A percentile compares a stretch with the other conserved stretches of the same genome.
Evolutionary conservation across 2,797 vertebrate genomes (phyloP).

Genomic region (Halcyon smyrnensis): DNA sequence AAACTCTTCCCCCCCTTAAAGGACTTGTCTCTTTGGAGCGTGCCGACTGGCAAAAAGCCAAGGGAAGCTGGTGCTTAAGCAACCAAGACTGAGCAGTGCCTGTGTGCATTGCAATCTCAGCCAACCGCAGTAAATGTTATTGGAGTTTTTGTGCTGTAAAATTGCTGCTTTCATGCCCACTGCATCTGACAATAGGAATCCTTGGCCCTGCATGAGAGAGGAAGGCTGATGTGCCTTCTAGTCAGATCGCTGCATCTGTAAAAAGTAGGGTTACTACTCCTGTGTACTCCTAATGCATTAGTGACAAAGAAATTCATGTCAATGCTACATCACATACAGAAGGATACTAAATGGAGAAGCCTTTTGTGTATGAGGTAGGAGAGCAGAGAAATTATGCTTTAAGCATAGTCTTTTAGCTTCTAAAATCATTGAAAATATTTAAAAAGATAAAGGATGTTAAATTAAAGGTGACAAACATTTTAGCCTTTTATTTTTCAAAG

Average conservation of each 20-base stretch:
- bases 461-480: not conserved
- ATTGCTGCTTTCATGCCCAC: conserved; percentile 88
- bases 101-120: conserved; percentile 79
- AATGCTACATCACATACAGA: conserved; percentile 28
- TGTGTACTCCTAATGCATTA: conserved; percentile 64
- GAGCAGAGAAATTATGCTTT: conserved; percentile 26
- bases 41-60: conserved; percentile 79
- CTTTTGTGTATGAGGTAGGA: not conserved
- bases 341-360: conserved; percentile 32
- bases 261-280: conserved; percentile 59
- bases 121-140: conserved; percentile 83
- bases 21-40: conserved; percentile 79
- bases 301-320: conserved; percentile 73
- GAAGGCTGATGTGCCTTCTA: conserved; percentile 70
- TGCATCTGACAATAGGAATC: conserved; percentile 86
- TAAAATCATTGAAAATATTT: not conserved
- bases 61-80: conserved; percentile 83
- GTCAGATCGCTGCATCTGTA: conserved; percentile 73
- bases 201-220: conserved; percentile 71
- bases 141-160: conserved; percentile 89
- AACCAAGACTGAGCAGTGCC: conserved; percentile 80
- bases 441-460: not conserved
- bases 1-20: conserved; percentile 78
- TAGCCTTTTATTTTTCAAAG: not conserved
- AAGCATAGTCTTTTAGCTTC: not conserved